phyloP scores from a whole-genome alignment of 2,888 invertebrate genomes.

The Crematogaster levior region DNA sequence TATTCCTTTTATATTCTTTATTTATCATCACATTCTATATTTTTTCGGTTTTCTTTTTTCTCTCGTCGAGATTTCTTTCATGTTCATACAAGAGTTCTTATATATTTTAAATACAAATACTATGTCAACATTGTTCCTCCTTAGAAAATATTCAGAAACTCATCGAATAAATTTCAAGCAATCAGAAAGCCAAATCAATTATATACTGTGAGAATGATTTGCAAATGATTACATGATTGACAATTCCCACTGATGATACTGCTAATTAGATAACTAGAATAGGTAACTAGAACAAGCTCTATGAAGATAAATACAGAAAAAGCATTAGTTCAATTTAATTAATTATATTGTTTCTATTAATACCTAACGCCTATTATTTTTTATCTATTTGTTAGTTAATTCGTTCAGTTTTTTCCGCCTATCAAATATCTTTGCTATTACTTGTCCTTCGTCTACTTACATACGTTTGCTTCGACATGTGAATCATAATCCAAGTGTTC shows the following conservation, averaged over 20 bases:
- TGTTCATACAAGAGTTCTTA: background rate
- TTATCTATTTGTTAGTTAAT: background rate
- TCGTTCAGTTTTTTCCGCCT: background rate
- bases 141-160: background rate
- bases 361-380: background rate
- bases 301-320: background rate
- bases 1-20: background rate
- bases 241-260: conserved; percentile 51
- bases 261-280: conserved; percentile 63
- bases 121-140: conserved; percentile 27
- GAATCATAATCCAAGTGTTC: background rate
- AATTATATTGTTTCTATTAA: background rate
- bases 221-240: conserved; percentile 19
- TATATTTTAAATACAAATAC: background rate
- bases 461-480: background rate
- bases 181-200: background rate
- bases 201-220: background rate
- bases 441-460: background rate
- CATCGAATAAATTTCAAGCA: conserved; percentile 28
- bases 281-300: too few relatives aligned
- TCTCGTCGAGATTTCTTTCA: background rate
- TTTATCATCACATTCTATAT: conserved; percentile 17
- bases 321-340: background rate
- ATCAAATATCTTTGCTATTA: background rate
- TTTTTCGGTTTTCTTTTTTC: background rate